Evolutionary conservation across 2,113 vertebrate genomes (phyloP).

Genomic region (Apeltes quadracus): DNA sequence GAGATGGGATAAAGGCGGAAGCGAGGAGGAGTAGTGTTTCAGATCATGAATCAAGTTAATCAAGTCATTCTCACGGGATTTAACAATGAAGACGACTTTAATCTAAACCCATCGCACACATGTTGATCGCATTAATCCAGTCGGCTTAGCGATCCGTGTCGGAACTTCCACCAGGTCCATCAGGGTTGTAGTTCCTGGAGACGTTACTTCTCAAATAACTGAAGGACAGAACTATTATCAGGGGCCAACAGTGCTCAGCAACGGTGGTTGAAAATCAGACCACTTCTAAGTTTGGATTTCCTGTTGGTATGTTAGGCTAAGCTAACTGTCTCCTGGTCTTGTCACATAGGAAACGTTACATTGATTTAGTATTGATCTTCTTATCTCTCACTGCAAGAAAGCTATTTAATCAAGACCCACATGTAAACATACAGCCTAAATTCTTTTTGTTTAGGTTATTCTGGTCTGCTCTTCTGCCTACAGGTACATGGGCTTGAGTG

Average conservation of each 20-base stretch:
- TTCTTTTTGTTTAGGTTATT: background rate
- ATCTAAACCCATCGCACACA: background rate
- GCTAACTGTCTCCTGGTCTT: no score
- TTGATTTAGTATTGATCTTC: no score
- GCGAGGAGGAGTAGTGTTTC: background rate
- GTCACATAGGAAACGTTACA: no score
- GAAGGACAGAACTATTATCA: background rate
- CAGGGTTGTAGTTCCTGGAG: background rate
- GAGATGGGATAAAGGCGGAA: background rate
- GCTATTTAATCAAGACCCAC: background rate
- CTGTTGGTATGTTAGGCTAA: background rate
- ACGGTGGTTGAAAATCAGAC: background rate
- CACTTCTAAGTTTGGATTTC: background rate
- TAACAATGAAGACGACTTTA: background rate
- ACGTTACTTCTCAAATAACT: background rate
- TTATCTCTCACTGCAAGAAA: background rate
- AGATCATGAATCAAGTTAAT: background rate
- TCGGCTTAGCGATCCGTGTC: background rate
- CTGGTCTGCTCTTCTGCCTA: background rate
- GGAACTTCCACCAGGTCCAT: background rate
- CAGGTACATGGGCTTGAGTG: constrained; percentile 66
- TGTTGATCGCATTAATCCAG: background rate
- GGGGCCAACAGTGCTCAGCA: background rate
- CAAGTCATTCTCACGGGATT: background rate
- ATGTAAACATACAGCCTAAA: background rate